These are phyloP conservation scores for Ceratotherium simum DNA, from an alignment of 2,113 vertebrate genomes.

Conservation along the genomic window DNA sequence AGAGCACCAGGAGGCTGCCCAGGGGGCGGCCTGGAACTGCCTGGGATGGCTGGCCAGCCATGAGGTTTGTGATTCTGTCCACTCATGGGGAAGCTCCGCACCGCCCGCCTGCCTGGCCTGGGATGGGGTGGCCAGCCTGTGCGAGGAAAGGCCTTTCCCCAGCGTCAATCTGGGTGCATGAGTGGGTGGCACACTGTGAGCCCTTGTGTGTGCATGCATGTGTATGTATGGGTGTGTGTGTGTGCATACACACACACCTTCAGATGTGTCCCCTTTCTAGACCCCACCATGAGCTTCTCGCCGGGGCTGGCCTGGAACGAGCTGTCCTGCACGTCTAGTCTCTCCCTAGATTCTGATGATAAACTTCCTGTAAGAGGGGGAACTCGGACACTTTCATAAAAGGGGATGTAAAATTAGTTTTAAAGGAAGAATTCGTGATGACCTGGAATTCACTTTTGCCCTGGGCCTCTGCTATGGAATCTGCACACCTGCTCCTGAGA, in stretches of 20 bases:
- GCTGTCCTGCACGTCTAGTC: background rate
- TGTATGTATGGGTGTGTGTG: accelerated
- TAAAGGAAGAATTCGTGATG: background rate
- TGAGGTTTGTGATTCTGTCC: background rate
- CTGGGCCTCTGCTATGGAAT: background rate
- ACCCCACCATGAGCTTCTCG: accelerated
- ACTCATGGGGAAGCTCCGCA: background rate
- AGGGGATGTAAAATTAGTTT: slow-evolving; percentile 7
- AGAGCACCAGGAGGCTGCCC: background rate
- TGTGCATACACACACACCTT: accelerated
- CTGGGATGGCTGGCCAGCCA: no score
- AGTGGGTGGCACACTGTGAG: background rate
- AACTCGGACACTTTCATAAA: background rate
- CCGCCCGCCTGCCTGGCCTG: background rate
- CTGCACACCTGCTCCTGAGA: background rate
- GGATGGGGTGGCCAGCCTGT: accelerated
- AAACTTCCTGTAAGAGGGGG: background rate
- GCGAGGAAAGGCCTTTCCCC: accelerated
- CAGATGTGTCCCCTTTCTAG: no score
- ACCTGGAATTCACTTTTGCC: background rate
- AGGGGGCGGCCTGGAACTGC: background rate
- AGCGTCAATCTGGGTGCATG: accelerated
- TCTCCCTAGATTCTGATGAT: background rate
- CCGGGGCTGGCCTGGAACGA: background rate
- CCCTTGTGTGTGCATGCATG: background rate